A percentile compares a stretch with the other conserved stretches of the same genome.
Evolutionary conservation across 2,888 invertebrate species (phyloP).

Genomic region (Noctua janthe): DNA sequence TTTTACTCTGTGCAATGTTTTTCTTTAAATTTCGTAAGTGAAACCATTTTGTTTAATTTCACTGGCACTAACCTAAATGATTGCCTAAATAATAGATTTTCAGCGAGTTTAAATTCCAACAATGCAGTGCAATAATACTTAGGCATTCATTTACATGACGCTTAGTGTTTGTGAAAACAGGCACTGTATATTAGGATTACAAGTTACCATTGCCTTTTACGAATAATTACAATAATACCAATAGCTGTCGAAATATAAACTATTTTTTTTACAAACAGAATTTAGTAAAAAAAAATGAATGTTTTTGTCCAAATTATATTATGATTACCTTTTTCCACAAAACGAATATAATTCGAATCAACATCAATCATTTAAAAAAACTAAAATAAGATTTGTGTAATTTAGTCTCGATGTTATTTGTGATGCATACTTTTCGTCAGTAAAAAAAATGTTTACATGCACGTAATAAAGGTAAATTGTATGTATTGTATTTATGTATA

Average conservation of each 20-base stretch:
- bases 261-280: slow-evolving; percentile 32
- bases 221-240: slow-evolving; percentile 13
- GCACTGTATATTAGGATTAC: slow-evolving; percentile 19
- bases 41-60: neutral
- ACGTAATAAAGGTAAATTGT: neutral
- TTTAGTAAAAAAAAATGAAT: neutral
- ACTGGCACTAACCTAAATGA: neutral
- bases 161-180: neutral
- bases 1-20: slow-evolving; percentile 14
- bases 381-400: neutral
- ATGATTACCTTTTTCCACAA: neutral
- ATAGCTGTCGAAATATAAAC: slow-evolving; percentile 21
- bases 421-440: neutral
- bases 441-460: neutral
- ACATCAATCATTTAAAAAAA: neutral
- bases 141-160: neutral
- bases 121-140: neutral
- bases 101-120: neutral
- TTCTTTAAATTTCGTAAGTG: slow-evolving; percentile 10
- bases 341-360: slow-evolving; percentile 2
- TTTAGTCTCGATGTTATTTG: neutral
- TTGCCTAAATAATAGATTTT: neutral
- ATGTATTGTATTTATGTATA: slow-evolving; percentile 23
- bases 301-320: slow-evolving; percentile 1
- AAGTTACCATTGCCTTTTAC: slow-evolving; percentile 45